Base-by-base conservation (phyloP, 2,797 vertebrate genomes). In the Falco naumanni region DNA sequence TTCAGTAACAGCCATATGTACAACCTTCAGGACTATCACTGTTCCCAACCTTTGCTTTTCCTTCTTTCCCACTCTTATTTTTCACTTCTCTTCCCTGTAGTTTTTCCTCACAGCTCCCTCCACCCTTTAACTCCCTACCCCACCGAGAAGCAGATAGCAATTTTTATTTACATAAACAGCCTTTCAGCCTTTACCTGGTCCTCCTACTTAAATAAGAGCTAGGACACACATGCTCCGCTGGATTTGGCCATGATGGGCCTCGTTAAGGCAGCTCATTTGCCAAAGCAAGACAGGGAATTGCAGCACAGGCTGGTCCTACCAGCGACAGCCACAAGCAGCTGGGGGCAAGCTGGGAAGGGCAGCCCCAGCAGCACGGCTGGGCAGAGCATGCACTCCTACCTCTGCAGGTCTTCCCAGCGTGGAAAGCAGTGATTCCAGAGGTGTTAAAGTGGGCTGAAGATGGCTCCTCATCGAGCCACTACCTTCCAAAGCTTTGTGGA, bases 21-120 rank as follows among this genome's bases (percentile, higher is more conserved):
- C 85, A 84, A 84, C 56, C 88, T 89, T 15, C 64, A 90, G 56
- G 69, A 33, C 90, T 57, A 61, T 10, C 53, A 50, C 75, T 54
- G 75, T 33, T 87, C 54, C 87, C 88, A 82, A 93, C 92, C 91
- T 95, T 92, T 94, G 63, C 64, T 76, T 74, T 65, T 72, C 70
- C 41, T 75, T 33, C 59, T 72, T 63, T 54, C 85, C 39, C 29
- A 56, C 57, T 60, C 64, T 47, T 26, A 28, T 60, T 84, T 61
- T 69, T 54, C 79, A 63, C 61, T 56, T 64, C 53, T 37, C 83
- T 64, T 28, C 56, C 53, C 60, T 43, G 11, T 20, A 47, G 1
- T 64, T 94, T 70, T 34, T 25, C 34, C 37, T 77, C 45, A 10
- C 34, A 53, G 13, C 13, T 74, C 65, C 22, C 70, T 50, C 18